Base-by-base conservation (phyloP, 2,797 vertebrate species). In the Pseudocheirus occidentalis region DNA sequence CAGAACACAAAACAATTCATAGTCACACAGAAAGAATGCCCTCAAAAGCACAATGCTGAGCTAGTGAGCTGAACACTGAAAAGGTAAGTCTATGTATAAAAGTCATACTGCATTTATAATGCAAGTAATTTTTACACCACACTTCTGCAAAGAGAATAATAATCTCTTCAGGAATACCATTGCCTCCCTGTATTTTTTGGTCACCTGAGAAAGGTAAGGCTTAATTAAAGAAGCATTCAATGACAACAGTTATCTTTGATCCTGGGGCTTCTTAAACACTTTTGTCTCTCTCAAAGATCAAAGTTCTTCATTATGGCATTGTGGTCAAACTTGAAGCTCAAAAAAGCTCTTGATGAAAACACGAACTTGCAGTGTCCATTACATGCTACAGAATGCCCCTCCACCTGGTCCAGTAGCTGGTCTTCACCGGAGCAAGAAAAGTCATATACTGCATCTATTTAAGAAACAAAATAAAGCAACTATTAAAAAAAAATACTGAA, bases 301-400 rank as follows among this genome's bases (percentile, higher is more conserved):
- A 99, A 99, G 98, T 98, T 99, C 98, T 99, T 99, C 99, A 99
- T 99, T 98, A 99, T 99, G 98, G 99, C 99, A 92, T 99, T 99
- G 96, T 98, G 98, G 98, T 99, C 99, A 96, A 99, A 99, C 98
- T 98, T 99, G 98, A 99, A 99, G 98, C 98, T 99, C 97, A 99
- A 98, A 98, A 99, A 99, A 96, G 99, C 98, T 98, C 98, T 99
- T 93, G 99, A 99, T 94, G 99, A 99, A 94, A 99, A 98, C 40
- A 98, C 97, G 73, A 98, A 98, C 93, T 99, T 99, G 93, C 97
- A 98, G 96, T 99, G 99, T 97, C 98, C 99, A 93, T 98, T 99
- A 96, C 98, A 99, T 92, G 98, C 95, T 93, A 98, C 21, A 92
- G 98, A 98, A 53, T 98, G 98, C 95, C 98, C 98, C 57, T 98